Evolutionary conservation across 2,888 invertebrate species (phyloP).

Genomic region (Onchidella celtica): DNA sequence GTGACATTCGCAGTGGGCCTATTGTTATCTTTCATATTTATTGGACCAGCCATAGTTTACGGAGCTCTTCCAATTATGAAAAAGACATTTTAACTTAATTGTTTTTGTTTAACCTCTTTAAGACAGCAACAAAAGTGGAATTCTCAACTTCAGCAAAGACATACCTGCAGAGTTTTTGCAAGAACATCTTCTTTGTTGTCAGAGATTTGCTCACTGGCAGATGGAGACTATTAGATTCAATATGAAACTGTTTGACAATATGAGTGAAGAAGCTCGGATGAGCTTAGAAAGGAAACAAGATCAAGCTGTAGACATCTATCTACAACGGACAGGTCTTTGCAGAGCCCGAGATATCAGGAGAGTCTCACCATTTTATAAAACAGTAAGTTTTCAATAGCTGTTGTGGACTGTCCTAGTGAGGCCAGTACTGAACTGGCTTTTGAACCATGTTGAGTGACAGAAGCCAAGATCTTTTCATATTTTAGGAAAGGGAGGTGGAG

Average conservation of each 20-base stretch:
- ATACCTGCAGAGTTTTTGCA: constrained; percentile 65
- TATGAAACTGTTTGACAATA: constrained; percentile 58
- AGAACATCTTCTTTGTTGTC: constrained; percentile 62
- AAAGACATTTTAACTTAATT: too few relatives aligned
- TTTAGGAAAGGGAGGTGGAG: too few relatives aligned
- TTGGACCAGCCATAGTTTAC: too few relatives aligned
- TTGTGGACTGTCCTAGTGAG: not conserved
- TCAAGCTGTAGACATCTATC: constrained; percentile 25
- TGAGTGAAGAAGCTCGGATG: constrained; percentile 51
- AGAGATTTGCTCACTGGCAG: constrained; percentile 64
- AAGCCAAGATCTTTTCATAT: too few relatives aligned
- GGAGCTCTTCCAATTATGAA: too few relatives aligned
- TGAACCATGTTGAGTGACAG: too few relatives aligned
- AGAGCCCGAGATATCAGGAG: not conserved
- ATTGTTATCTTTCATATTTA: too few relatives aligned
- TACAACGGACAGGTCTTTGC: not conserved
- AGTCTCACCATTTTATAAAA: not conserved
- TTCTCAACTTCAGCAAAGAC: constrained; percentile 50
- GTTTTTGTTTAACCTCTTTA: too few relatives aligned
- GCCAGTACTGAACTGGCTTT: too few relatives aligned
- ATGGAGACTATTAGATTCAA: constrained; percentile 66
- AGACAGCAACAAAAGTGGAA: constrained; percentile 22
- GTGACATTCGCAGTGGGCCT: too few relatives aligned
- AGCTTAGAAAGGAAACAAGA: constrained; percentile 52
- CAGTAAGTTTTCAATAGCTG: constrained; percentile 23